Percentiles rank a stretch among this genome's conserved stretches.
Evolutionary conservation across 1,140 invertebrate genomes (phyloP).

Genomic region (Drosophila ohnishii): DNA sequence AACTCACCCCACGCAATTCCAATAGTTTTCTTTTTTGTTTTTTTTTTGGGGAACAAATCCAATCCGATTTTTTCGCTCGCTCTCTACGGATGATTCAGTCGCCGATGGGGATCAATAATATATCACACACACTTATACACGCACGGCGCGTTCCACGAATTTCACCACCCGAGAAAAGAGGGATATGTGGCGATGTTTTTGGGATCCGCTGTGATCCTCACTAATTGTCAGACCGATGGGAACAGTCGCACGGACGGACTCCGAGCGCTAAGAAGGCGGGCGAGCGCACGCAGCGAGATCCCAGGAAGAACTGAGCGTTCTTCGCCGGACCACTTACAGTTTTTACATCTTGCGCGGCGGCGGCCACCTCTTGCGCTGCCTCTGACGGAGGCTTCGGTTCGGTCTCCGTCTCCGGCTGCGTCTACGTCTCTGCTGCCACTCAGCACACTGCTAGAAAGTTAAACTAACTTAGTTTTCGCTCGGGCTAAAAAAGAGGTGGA

Average conservation of each 20-base stretch:
- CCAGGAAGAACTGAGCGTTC: conserved; percentile 81
- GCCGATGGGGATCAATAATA: conserved; percentile 61
- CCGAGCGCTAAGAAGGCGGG: conserved; percentile 38
- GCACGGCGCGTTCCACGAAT: conserved; percentile 30
- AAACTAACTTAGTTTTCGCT: not conserved
- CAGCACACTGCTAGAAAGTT: conserved; percentile 6
- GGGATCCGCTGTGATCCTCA: conserved; percentile 50
- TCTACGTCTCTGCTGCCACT: conserved; percentile 10
- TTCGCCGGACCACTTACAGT: conserved; percentile 76
- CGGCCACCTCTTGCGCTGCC: conserved; percentile 30
- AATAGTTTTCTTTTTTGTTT: conserved; percentile 2
- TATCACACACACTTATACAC: conserved; percentile 45
- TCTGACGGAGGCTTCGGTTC: conserved; percentile 14
- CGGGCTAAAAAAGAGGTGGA: too few relatives aligned
- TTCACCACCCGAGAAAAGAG: conserved; percentile 47
- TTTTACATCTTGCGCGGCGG: conserved; percentile 67
- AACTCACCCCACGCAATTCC: conserved; percentile 45
- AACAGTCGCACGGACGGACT: conserved; percentile 24
- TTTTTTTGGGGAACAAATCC: conserved; percentile 3
- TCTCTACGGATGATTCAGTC: conserved; percentile 53
- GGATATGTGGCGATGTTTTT: conserved; percentile 8
- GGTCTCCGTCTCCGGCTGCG: conserved; percentile 19
- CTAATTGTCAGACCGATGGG: conserved; percentile 42
- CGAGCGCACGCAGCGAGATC: conserved; percentile 78
- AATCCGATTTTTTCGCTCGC: conserved; percentile 5